Evolutionary conservation across 2,888 invertebrate species (phyloP), one percentile per base, ranked within the genome.

Genomic region (Steinernema carpocapsae): DNA sequence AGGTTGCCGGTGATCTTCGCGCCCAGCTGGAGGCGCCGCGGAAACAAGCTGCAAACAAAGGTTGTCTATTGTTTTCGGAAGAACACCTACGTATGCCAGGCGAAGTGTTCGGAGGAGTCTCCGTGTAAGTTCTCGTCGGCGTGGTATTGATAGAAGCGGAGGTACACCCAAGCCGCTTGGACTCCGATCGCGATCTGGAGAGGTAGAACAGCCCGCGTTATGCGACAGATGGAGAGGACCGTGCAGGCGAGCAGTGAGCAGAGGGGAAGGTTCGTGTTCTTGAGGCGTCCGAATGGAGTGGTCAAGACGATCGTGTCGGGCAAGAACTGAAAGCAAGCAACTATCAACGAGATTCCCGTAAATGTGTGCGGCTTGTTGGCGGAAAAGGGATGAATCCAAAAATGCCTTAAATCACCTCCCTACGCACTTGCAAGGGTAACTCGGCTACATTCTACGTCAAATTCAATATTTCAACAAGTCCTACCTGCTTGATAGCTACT

Each of bases 401-500:
- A n/a, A n/a, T n/a, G n/a, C n/a, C n/a, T n/a, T n/a, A n/a, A n/a
- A n/a, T n/a, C n/a, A n/a, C n/a, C n/a, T n/a, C n/a, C n/a, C n/a
- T n/a, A n/a, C n/a, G n/a, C n/a, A n/a, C n/a, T n/a, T n/a, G n/a
- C n/a, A n/a, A n/a, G n/a, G n/a, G n/a, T n/a, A n/a, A n/a, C n/a
- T n/a, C n/a, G n/a, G n/a, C n/a, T n/a, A n/a, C n/a, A n/a, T n/a
- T n/a, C n/a, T n/a, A 79, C 14, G 19, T 37, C 17, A 6, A 51
- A n/a, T 10, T 51, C 14, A 37, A 10, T 74, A 22, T 17, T 74
- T 6, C 19, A n/a, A 76, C 6, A 76, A 76, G 22, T 52, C 37
- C 72, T 48, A 85, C 85, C 81, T 86, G 86, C 75, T 86, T 86
- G 72, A 86, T 79, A 46, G 85, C 76, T n/a, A 86, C 82, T 51